Percentiles rank a stretch among this genome's conserved stretches.
Evolutionary conservation across 1,140 invertebrate species (phyloP).

Genomic region (Drosophila arawakana): DNA sequence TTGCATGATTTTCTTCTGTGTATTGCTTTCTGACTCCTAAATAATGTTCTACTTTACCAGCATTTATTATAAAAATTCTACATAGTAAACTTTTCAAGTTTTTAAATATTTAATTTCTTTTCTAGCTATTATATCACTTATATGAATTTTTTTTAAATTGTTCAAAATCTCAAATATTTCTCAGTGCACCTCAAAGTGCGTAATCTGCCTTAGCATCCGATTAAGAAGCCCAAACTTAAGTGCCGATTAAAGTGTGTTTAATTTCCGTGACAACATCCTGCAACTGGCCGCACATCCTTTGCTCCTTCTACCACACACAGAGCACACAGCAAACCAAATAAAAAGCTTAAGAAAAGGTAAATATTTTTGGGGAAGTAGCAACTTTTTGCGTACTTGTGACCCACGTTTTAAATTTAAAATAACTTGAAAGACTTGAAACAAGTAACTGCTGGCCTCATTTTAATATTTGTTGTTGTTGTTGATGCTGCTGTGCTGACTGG

Average conservation of each 20-base stretch:
- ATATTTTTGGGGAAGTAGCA: constrained; percentile 57
- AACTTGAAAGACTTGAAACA: constrained; percentile 73
- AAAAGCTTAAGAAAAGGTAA: constrained; percentile 40
- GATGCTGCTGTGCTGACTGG: constrained; percentile 51
- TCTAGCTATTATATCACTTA: too few species aligned
- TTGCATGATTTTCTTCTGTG: too few species aligned
- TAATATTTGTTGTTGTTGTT: background rate
- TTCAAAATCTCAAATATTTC: too few species aligned
- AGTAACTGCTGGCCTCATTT: constrained; percentile 47
- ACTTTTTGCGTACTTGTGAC: constrained; percentile 42
- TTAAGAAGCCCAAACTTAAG: constrained; percentile 7
- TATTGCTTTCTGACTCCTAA: too few species aligned
- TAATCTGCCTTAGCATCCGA: constrained; percentile 22
- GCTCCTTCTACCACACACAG: background rate
- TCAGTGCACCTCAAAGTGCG: background rate
- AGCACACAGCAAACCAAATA: constrained; percentile 5
- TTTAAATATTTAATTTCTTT: background rate
- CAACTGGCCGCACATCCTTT: constrained; percentile 52
- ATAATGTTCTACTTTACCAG: too few species aligned
- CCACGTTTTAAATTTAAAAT: constrained; percentile 77
- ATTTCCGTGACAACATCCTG: constrained; percentile 73
- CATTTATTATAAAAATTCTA: too few species aligned
- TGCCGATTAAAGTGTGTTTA: constrained; percentile 66
- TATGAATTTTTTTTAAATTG: too few species aligned
- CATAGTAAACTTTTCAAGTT: too few species aligned